phyloP scores from a whole-genome alignment of 2,797 vertebrate genomes.

The Peromyscus attwateri region DNA sequence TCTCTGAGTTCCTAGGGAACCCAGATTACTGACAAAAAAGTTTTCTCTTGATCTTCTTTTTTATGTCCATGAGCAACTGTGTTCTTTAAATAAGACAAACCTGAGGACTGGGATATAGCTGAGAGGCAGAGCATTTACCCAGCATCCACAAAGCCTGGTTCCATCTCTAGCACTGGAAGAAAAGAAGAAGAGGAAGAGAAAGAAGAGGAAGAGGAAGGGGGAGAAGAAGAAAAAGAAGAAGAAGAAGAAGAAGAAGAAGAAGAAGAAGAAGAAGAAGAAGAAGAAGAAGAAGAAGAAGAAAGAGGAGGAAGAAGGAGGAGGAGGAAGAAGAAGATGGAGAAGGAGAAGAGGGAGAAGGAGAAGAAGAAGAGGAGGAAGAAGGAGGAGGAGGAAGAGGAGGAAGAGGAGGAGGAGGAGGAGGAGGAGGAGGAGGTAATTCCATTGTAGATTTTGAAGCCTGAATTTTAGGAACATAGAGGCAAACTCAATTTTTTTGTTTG shows the following conservation, averaged over 20 bases:
- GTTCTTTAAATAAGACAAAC: slow-evolving; percentile 15
- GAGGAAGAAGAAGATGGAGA: no score
- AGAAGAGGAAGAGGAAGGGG: background rate
- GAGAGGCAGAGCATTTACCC: background rate
- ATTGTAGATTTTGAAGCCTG: background rate
- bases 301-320: no score
- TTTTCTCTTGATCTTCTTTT: slow-evolving; percentile 26
- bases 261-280: background rate
- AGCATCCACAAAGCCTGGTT: background rate
- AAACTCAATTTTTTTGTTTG: background rate
- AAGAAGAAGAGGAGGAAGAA: background rate
- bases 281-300: background rate
- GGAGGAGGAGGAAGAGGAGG: no score
- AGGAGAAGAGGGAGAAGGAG: no score
- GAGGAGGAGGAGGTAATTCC: background rate
- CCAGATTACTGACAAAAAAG: background rate
- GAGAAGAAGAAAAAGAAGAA: no score
- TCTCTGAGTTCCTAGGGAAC: background rate
- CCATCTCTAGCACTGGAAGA: background rate
- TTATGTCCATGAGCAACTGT: background rate
- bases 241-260: no score
- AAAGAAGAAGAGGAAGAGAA: background rate
- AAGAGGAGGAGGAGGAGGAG: background rate
- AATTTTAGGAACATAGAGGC: background rate
- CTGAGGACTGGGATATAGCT: background rate